Evolutionary conservation across 2,888 invertebrate species (phyloP).

Genomic region (Dynastes tityus): DNA sequence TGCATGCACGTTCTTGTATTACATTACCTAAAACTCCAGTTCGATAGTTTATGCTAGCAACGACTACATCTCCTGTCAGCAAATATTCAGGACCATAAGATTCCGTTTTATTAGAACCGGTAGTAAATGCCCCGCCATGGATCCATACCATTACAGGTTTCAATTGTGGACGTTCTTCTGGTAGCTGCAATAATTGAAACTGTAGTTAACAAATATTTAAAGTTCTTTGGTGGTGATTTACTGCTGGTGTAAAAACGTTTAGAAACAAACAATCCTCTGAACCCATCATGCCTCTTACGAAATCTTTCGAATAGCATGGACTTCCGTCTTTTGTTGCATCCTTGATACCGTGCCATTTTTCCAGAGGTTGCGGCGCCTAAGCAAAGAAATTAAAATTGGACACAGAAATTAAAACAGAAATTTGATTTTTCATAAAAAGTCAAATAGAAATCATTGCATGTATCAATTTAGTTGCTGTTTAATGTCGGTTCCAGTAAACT

Average conservation of each 20-base stretch:
- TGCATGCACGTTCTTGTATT: background rate
- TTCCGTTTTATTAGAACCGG: slow-evolving; percentile 64
- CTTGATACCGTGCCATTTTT: slow-evolving; percentile 65
- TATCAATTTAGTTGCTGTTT: no score
- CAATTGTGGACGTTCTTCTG: background rate
- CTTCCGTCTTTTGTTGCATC: slow-evolving; percentile 66
- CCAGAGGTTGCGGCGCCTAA: slow-evolving; percentile 66
- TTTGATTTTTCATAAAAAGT: no score
- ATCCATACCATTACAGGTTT: slow-evolving; percentile 70
- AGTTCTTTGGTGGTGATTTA: slow-evolving; percentile 52
- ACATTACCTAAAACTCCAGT: slow-evolving; percentile 11
- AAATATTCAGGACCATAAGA: slow-evolving; percentile 66
- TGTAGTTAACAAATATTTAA: background rate
- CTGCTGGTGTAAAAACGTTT: slow-evolving; percentile 64
- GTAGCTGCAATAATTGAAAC: background rate
- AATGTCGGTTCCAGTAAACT: no score
- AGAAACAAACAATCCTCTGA: slow-evolving; percentile 71
- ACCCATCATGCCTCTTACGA: slow-evolving; percentile 67
- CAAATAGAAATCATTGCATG: no score
- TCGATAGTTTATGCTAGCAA: slow-evolving; percentile 66
- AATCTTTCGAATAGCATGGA: slow-evolving; percentile 64
- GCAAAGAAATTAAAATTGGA: background rate
- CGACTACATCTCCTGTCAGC: slow-evolving; percentile 66
- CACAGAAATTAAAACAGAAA: no score
- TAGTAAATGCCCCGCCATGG: slow-evolving; percentile 68